phyloP scores from a whole-genome alignment of 2,888 invertebrate species.

The Diachrysia chrysitis region DNA sequence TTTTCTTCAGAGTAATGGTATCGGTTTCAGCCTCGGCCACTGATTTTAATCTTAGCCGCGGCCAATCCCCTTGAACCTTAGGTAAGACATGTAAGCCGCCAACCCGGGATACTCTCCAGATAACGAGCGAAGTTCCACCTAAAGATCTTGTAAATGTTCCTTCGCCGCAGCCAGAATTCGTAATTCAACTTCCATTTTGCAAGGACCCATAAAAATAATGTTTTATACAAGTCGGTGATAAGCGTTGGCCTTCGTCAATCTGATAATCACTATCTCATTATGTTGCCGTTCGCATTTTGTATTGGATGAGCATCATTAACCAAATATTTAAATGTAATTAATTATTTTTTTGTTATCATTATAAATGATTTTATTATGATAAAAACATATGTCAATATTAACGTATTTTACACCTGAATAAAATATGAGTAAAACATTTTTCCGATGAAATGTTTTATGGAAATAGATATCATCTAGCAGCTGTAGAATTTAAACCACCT shows the following conservation, averaged over 20 bases:
- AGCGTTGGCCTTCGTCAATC: slow-evolving; percentile 41
- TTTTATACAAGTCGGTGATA: slow-evolving; percentile 56
- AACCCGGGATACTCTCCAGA: slow-evolving; percentile 63
- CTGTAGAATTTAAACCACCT: slow-evolving; percentile 52
- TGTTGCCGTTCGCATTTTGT: slow-evolving; percentile 27
- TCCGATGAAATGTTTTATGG: slow-evolving; percentile 9
- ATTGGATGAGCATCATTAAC: slow-evolving; percentile 8
- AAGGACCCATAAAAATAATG: slow-evolving; percentile 61
- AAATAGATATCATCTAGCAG: slow-evolving; percentile 24
- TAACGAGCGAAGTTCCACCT: slow-evolving; percentile 69
- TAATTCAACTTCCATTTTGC: slow-evolving; percentile 66
- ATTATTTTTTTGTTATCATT: neutral
- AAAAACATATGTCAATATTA: no score
- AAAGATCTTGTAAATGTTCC: slow-evolving; percentile 70
- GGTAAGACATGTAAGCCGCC: slow-evolving; percentile 60
- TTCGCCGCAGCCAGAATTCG: slow-evolving; percentile 67
- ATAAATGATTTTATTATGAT: neutral
- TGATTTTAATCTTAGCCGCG: slow-evolving; percentile 51
- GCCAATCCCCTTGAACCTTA: slow-evolving; percentile 51
- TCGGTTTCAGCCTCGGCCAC: slow-evolving; percentile 40
- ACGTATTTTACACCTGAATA: neutral
- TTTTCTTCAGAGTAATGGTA: slow-evolving; percentile 47
- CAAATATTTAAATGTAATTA: neutral
- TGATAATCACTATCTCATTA: slow-evolving; percentile 35
- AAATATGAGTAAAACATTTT: neutral